phyloP scores from a whole-genome alignment of 2,888 invertebrate species.

The Plebejus melissa region DNA sequence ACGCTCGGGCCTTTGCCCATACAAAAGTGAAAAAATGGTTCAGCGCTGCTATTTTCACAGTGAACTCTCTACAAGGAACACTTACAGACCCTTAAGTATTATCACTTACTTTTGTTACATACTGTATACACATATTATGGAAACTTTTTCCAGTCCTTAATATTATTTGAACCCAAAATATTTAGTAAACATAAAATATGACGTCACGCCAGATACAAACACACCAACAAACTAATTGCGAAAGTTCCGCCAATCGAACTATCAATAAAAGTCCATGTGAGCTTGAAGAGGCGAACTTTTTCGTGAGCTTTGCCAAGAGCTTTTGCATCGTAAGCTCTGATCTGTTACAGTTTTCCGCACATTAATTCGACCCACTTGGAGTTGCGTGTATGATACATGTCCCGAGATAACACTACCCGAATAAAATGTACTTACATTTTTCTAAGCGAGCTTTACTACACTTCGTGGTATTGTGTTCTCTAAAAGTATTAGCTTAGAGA shows the following conservation, averaged over 20 bases:
- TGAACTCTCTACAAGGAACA: no score
- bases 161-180: neutral
- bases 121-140: no score
- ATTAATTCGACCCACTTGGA: slow-evolving; percentile 4
- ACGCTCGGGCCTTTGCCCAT: no score
- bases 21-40: no score
- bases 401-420: neutral
- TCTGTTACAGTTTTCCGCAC: slow-evolving; percentile 15
- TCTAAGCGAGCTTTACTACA: neutral
- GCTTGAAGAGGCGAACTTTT: slow-evolving; percentile 3
- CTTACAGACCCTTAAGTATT: no score
- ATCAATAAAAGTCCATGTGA: slow-evolving; percentile 14
- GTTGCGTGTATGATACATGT: slow-evolving; percentile 5
- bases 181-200: neutral
- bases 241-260: slow-evolving; percentile 23
- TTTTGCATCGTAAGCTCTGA: slow-evolving; percentile 19
- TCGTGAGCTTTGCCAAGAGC: slow-evolving; percentile 11
- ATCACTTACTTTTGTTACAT: no score
- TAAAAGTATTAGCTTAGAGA: no score
- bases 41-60: no score
- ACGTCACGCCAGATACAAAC: neutral
- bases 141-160: neutral
- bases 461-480: no score
- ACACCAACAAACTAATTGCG: slow-evolving; percentile 14
- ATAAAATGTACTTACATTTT: neutral